Conservation (phyloP, 2,797 vertebrate species). For the Oreochromis mossambicus region DNA sequence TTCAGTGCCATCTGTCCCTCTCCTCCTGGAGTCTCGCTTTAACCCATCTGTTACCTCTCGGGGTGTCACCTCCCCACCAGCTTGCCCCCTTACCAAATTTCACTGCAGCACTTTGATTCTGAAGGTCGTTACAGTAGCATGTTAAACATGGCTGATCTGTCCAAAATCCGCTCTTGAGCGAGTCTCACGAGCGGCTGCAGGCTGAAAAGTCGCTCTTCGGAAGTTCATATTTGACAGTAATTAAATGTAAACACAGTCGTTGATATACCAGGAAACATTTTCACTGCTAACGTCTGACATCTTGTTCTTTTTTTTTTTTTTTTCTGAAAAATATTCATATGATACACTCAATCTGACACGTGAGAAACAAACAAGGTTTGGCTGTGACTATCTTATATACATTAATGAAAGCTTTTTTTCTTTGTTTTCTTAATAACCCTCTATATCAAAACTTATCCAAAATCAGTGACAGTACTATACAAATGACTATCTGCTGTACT, state of each 20-base stretch:
- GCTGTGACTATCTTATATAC: slow-evolving; percentile 41
- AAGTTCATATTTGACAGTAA: neutral
- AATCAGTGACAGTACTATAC: neutral
- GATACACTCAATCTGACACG: slow-evolving; percentile 29
- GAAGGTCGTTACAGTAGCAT: neutral
- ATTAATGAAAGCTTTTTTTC: slow-evolving; percentile 15
- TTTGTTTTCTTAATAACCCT: neutral
- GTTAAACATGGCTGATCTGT: slow-evolving; percentile 5
- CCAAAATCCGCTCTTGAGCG: neutral
- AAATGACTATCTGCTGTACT: neutral
- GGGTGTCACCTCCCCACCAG: slow-evolving; percentile 17
- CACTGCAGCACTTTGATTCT: slow-evolving; percentile 29
- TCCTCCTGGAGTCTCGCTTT: slow-evolving; percentile 34
- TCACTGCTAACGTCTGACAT: neutral
- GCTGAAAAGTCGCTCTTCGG: neutral
- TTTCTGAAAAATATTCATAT: slow-evolving; percentile 59
- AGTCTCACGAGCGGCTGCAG: neutral
- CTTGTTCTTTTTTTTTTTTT: slow-evolving; percentile 3
- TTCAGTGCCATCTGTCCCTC: slow-evolving; percentile 64
- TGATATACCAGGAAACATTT: neutral
- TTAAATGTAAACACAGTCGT: slow-evolving; percentile 34
- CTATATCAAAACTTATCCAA: slow-evolving; percentile 39
- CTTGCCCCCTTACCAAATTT: slow-evolving; percentile 20
- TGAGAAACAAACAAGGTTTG: slow-evolving; percentile 30
- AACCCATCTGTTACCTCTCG: slow-evolving; percentile 57